Conservation (phyloP, 1,140 invertebrate species). For the Habropoda laboriosa region DNA sequence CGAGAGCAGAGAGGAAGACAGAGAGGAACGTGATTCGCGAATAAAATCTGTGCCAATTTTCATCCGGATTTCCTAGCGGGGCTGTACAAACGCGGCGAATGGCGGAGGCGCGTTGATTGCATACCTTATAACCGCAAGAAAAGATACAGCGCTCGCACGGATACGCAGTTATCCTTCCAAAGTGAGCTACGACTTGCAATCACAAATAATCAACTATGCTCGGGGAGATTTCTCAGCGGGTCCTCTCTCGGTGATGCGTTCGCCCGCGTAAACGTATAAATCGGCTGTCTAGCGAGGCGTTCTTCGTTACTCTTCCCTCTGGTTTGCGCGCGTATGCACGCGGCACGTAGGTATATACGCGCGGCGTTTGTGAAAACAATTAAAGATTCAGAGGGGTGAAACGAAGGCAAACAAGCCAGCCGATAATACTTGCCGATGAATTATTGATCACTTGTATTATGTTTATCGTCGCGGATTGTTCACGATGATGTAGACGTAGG, state of each 20-base stretch:
- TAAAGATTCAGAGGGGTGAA: not conserved
- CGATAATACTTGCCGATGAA: not conserved
- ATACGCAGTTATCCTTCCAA: constrained; percentile 44
- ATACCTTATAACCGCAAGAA: constrained; percentile 53
- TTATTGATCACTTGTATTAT: not conserved
- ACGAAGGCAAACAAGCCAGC: not conserved
- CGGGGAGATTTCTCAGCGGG: constrained; percentile 56
- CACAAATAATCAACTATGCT: constrained; percentile 61
- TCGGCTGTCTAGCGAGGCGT: constrained; percentile 1
- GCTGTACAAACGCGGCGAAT: constrained; percentile 39
- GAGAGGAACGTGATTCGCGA: constrained; percentile 29
- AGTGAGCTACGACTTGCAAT: constrained; percentile 43
- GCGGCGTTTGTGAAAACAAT: constrained; percentile 15
- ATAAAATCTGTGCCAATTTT: constrained; percentile 45
- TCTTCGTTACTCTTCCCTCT: constrained; percentile 4
- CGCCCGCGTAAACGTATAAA: constrained; percentile 16
- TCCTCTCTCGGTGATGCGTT: not conserved
- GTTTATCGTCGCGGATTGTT: not conserved
- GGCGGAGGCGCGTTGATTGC: constrained; percentile 44
- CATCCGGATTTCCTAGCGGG: constrained; percentile 59
- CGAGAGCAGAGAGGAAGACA: not conserved
- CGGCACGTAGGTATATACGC: too few relatives aligned
- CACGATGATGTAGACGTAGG: not conserved
- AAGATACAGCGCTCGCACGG: constrained; percentile 49
- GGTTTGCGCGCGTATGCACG: not conserved